Evolutionary conservation across 2,113 vertebrate species (phyloP), one percentile per base, ranked within the genome.

Genomic region (Xenus cinereus): DNA sequence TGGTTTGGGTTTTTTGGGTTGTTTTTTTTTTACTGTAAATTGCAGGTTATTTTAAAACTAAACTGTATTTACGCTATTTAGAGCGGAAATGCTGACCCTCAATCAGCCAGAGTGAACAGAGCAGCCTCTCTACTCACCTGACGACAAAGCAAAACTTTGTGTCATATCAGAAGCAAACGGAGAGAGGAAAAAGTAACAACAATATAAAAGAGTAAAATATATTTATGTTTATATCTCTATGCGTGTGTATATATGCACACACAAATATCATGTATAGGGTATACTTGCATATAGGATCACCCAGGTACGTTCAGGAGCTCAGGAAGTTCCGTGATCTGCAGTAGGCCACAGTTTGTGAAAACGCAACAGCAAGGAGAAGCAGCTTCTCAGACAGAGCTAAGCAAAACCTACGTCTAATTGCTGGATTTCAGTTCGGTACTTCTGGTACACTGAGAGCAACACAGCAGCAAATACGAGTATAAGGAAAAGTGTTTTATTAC

Each of bases 401-500:
- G 66, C 9, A 79, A 84, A 79, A 26, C 9, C 56, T 32, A 33
- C 1, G 2, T 6, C 27, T 54, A 43, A 43, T 12, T 54, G 30
- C 27, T 51, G 21, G 13, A 51, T 54, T 68, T 72, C 66, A 45
- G 17, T 0, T 28, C 17, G 39, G 26, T 23, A 17, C 12, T 50
- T 85, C 2, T 7, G 15, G 26, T 26, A 48, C 56, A 15, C 19
- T 26, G 22, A 51, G 12, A 51, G 41, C 39, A 45, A 26, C 17
- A 53, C 9, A 53, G 50, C 21, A 72, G 46, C 45, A 78, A 75
- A 56, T 0, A 32, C 0, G 13, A 10, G 20, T 8, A 20, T 3
- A 45, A 57, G 14, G 33, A 50, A 20, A 83, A 69, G 19, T 3
- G 26, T 4, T 39, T 48, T 45, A 22, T 96, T 98, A 99, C 99